Conservation (phyloP, 1,140 invertebrate species). For the Drosophila cardini region DNA sequence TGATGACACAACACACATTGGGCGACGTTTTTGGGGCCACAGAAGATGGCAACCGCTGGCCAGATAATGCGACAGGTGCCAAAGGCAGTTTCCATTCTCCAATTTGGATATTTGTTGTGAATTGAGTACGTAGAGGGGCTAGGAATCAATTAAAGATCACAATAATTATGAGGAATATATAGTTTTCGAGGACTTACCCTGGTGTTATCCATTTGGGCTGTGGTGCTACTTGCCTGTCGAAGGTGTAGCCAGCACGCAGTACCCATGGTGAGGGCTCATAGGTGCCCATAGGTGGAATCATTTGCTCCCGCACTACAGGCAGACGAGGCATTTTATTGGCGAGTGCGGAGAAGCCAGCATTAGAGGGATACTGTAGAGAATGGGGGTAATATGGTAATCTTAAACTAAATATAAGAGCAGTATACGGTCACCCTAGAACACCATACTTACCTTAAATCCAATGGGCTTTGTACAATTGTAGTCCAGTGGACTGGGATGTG, state of each 20-base stretch:
- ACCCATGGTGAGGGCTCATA: constrained; percentile 48
- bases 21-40: constrained; percentile 43
- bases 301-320: constrained; percentile 19
- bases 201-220: constrained; percentile 65
- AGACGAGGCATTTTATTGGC: constrained; percentile 69
- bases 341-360: constrained; percentile 68
- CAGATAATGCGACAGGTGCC: constrained; percentile 57
- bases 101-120: constrained; percentile 47
- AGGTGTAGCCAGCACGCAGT: constrained; percentile 45
- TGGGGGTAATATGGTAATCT: not conserved
- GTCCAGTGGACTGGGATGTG: constrained; percentile 49
- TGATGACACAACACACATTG: constrained; percentile 58
- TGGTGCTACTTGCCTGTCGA: constrained; percentile 30
- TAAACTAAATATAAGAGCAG: not conserved
- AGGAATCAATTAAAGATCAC: not conserved
- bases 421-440: not conserved
- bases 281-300: constrained; percentile 56
- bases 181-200: constrained; percentile 43
- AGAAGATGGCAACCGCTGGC: constrained; percentile 69
- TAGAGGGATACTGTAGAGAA: constrained; percentile 66
- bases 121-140: constrained; percentile 67
- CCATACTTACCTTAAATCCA: constrained; percentile 52
- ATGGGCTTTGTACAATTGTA: constrained; percentile 46
- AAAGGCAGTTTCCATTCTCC: constrained; percentile 61
- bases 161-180: not conserved